These are phyloP conservation scores for Trichomycterus rosablanca DNA, from an alignment of 2,113 vertebrate species.

Conservation along the genomic window DNA sequence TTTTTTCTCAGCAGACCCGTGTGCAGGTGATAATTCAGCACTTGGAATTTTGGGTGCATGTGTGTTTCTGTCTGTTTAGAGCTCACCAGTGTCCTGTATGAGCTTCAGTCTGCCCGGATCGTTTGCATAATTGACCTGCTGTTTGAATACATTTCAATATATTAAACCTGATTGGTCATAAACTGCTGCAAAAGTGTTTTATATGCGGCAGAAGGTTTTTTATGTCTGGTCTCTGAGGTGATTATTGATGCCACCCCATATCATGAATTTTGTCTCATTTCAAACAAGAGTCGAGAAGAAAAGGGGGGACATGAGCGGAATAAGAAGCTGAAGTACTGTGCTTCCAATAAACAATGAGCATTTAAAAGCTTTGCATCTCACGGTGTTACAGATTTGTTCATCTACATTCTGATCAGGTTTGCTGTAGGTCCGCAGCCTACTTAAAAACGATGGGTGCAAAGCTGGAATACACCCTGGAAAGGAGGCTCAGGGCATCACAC, in stretches of 20 bases:
- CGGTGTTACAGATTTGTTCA: too few relatives aligned
- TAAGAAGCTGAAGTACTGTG: constrained; percentile 1
- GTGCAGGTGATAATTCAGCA: constrained; percentile 13
- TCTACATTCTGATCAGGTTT: too few relatives aligned
- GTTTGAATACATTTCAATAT: constrained; percentile 48
- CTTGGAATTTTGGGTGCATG: background rate
- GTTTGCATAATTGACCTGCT: constrained; percentile 46
- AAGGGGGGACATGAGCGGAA: constrained; percentile 2
- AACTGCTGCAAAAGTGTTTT: constrained; percentile 42
- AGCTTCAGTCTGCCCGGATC: constrained; percentile 31
- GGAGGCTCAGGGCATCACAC: too few relatives aligned
- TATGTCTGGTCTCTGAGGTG: constrained; percentile 37
- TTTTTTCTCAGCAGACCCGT: background rate
- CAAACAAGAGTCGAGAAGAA: constrained; percentile 20
- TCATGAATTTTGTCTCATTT: constrained; percentile 35
- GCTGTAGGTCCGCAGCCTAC: too few relatives aligned
- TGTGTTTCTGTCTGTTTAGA: constrained; percentile 35
- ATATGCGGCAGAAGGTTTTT: constrained; percentile 41
- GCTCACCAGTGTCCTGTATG: constrained; percentile 37
- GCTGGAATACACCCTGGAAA: too few relatives aligned
- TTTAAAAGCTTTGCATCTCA: too few relatives aligned
- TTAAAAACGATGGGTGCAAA: too few relatives aligned
- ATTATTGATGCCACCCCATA: constrained; percentile 44
- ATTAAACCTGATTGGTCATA: constrained; percentile 45
- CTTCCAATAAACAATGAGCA: too few relatives aligned